These are phyloP conservation scores for Catagonus wagneri DNA, from an alignment of 2,113 vertebrate genomes.

Conservation along the genomic window DNA sequence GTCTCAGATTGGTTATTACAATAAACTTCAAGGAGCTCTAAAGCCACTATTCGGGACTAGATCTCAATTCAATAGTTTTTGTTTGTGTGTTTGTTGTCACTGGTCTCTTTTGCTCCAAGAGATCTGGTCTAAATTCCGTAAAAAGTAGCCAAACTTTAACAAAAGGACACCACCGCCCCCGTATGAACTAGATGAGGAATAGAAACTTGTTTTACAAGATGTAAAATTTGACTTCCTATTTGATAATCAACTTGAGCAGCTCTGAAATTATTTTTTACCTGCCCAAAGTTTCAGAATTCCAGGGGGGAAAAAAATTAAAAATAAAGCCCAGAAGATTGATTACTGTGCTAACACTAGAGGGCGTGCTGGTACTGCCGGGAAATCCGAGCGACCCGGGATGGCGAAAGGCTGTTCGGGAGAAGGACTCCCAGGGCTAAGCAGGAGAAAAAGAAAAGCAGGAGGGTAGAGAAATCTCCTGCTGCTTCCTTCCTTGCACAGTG, in stretches of 20 bases:
- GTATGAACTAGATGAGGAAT: not conserved
- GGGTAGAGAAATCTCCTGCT: not conserved
- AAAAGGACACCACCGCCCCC: not conserved
- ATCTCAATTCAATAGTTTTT: not conserved
- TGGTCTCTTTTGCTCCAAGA: not conserved
- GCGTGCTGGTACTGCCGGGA: conserved; percentile 35
- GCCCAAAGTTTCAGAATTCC: conserved; percentile 13
- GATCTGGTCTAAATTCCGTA: not conserved
- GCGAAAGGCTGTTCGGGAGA: too few relatives aligned
- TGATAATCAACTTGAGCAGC: conserved; percentile 24
- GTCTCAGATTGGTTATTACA: not conserved
- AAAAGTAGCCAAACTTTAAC: not conserved
- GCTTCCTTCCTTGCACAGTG: not conserved
- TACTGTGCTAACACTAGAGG: conserved; percentile 62
- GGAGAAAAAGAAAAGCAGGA: not conserved
- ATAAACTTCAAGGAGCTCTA: not conserved
- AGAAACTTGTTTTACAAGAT: not conserved
- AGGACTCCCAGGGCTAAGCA: accelerated
- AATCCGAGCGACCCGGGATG: not conserved
- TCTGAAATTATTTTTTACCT: conserved; percentile 3
- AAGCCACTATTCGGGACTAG: not conserved
- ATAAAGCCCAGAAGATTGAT: not conserved
- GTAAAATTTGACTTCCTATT: not conserved
- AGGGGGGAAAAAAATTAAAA: not conserved
- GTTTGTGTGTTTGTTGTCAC: not conserved